phyloP scores from a whole-genome alignment of 2,113 vertebrate species.

The Arothron firmamentum region DNA sequence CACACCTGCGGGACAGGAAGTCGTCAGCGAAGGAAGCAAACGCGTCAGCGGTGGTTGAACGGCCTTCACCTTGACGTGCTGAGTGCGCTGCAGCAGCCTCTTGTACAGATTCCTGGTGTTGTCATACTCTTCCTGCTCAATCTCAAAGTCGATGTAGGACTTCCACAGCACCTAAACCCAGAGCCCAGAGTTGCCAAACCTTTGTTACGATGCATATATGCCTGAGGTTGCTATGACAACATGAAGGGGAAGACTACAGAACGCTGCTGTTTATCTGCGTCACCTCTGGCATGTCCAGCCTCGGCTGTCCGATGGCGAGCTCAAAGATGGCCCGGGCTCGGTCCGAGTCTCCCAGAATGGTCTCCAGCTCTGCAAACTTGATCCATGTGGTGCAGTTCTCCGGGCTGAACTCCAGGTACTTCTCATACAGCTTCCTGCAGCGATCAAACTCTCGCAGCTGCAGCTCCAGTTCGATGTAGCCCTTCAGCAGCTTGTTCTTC shows the following conservation, averaged over 20 bases:
- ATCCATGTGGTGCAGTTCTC: conserved; percentile 99
- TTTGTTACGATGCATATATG: too few species aligned
- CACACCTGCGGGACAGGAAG: conserved; percentile 79
- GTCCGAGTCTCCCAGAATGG: conserved; percentile 88
- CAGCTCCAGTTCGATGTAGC: conserved; percentile 94
- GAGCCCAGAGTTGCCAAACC: background rate
- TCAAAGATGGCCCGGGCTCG: conserved; percentile 93
- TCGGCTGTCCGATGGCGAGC: conserved; percentile 90
- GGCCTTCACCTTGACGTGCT: conserved; percentile 88
- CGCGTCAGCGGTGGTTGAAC: too few species aligned
- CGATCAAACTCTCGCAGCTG: conserved; percentile 95
- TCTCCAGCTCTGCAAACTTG: conserved; percentile 96
- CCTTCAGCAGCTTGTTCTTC: conserved; percentile 97
- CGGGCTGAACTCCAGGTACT: conserved; percentile 91
- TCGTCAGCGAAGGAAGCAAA: rapidly evolving
- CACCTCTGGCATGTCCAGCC: conserved; percentile 98
- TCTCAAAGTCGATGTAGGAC: conserved; percentile 98
- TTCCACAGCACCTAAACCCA: conserved; percentile 91
- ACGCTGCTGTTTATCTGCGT: background rate
- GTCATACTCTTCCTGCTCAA: conserved; percentile 94
- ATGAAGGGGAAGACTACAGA: too few species aligned
- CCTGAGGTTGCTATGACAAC: too few species aligned
- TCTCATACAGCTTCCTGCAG: conserved; percentile 95
- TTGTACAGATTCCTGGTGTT: conserved; percentile 92
- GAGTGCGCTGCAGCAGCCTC: conserved; percentile 88